Evolutionary conservation across 2,888 invertebrate species (phyloP).

Genomic region (Graphium colonna): DNA sequence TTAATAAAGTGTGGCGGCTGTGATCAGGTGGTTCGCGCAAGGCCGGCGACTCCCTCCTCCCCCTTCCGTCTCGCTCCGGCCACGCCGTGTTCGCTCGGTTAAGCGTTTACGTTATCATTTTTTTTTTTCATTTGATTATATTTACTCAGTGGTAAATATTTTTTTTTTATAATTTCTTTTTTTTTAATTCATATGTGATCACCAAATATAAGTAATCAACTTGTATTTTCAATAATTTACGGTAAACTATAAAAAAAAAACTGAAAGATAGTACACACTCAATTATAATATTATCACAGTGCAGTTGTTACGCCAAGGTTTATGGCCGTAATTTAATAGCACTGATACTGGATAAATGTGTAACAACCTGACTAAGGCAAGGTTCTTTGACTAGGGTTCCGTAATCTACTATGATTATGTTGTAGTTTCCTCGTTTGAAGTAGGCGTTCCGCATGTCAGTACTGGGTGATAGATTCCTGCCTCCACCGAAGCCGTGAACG

Average conservation of each 20-base stretch:
- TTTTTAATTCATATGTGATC: too few species aligned
- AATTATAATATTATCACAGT: background rate
- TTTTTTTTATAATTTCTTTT: too few species aligned
- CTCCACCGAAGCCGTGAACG: slow-evolving; percentile 95
- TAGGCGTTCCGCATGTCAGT: slow-evolving; percentile 92
- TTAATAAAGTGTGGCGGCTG: too few species aligned
- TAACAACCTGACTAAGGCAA: slow-evolving; percentile 85
- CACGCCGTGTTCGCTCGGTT: too few species aligned
- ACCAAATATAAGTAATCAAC: too few species aligned
- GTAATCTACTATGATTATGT: slow-evolving; percentile 93
- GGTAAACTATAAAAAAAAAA: background rate
- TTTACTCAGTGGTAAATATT: too few species aligned
- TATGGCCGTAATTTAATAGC: background rate
- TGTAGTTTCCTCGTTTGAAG: slow-evolving; percentile 89
- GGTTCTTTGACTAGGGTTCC: slow-evolving; percentile 89
- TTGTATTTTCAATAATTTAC: background rate
- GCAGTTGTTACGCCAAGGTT: background rate
- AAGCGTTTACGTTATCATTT: too few species aligned
- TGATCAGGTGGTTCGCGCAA: too few species aligned
- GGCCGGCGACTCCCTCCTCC: too few species aligned
- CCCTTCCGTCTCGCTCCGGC: too few species aligned
- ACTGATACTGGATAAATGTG: background rate
- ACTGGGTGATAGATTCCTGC: slow-evolving; percentile 89
- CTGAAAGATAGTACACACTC: too few species aligned
- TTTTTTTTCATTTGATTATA: too few species aligned